These are phyloP conservation scores for Bicyclus anynana DNA, from an alignment of 1,140 invertebrate genomes.

Conservation along the genomic window DNA sequence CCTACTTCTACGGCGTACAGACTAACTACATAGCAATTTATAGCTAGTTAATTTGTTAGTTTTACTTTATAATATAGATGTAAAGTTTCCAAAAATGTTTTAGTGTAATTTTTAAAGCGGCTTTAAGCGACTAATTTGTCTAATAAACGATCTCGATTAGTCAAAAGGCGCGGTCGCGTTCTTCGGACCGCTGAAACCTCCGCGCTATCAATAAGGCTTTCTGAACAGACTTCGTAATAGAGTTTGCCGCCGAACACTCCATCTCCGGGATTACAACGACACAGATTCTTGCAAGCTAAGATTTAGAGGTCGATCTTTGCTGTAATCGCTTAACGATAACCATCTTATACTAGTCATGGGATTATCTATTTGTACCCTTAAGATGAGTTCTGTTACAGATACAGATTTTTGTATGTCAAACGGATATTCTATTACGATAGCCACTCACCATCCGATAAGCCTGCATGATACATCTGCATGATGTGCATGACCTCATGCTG, in stretches of 20 bases:
- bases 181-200: constrained; percentile 31
- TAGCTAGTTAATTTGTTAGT: too few relatives aligned
- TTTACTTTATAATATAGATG: too few relatives aligned
- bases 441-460: too few relatives aligned
- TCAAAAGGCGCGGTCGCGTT: constrained; percentile 24
- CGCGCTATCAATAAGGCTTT: constrained; percentile 64
- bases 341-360: constrained; percentile 26
- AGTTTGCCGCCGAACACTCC: constrained; percentile 46
- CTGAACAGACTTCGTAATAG: constrained; percentile 37
- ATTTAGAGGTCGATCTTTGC: constrained; percentile 61
- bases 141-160: constrained; percentile 27
- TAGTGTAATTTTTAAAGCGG: constrained; percentile 14
- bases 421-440: too few relatives aligned
- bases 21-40: too few relatives aligned
- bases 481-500: too few relatives aligned
- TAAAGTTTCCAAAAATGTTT: too few relatives aligned
- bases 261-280: constrained; percentile 57
- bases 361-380: constrained; percentile 17
- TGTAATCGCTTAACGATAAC: constrained; percentile 42
- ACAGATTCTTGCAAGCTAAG: constrained; percentile 53
- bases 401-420: too few relatives aligned
- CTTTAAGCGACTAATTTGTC: constrained; percentile 25
- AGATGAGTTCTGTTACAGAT: too few relatives aligned
- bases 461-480: too few relatives aligned
- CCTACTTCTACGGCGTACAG: too few relatives aligned